Evolutionary conservation across 2,797 vertebrate species (phyloP).

Genomic region (Melanotaenia parkinsoni): DNA sequence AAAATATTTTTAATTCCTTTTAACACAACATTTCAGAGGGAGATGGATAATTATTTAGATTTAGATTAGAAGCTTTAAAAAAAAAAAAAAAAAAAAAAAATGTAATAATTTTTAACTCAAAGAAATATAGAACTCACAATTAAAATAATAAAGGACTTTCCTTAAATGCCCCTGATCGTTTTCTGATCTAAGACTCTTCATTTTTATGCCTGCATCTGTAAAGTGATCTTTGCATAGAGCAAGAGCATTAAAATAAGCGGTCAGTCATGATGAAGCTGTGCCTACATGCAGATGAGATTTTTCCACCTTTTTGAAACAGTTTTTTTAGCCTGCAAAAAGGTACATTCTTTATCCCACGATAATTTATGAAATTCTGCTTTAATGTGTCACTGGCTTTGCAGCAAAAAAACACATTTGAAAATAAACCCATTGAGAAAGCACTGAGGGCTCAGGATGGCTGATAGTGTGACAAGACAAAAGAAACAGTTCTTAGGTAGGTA

Average conservation of each 20-base stretch:
- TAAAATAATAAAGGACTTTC: neutral
- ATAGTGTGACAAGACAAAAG: neutral
- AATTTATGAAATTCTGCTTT: neutral
- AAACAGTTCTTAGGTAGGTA: neutral
- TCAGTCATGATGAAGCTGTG: neutral
- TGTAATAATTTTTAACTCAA: neutral
- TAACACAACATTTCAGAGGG: neutral
- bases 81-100: neutral
- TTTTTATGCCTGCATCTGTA: slow-evolving; percentile 3
- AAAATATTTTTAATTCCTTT: neutral
- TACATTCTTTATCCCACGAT: neutral
- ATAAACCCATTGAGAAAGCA: neutral
- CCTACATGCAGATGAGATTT: neutral
- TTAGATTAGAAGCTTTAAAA: neutral
- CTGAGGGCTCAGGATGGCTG: neutral
- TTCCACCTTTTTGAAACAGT: neutral
- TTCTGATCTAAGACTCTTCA: neutral
- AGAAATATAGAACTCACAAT: neutral
- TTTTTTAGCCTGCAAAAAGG: neutral
- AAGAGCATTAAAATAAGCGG: slow-evolving; percentile 14
- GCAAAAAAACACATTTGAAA: neutral
- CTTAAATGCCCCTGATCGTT: neutral
- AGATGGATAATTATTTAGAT: neutral
- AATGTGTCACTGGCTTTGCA: neutral
- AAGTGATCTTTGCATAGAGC: slow-evolving; percentile 9